phyloP scores from a whole-genome alignment of 1,140 invertebrate species.

The Platyscapa corneri region DNA sequence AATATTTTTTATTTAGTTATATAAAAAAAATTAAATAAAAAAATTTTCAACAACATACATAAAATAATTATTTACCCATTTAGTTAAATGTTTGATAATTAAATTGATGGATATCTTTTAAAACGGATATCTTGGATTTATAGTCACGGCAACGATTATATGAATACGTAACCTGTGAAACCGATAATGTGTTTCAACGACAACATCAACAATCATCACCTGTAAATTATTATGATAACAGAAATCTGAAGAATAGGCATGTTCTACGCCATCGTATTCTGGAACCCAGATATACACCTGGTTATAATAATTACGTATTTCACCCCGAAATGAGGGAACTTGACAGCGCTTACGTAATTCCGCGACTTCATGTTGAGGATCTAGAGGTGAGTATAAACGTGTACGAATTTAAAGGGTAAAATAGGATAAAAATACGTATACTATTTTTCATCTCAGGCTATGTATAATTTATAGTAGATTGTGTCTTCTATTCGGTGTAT shows the following conservation, averaged over 20 bases:
- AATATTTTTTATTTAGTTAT: too few species aligned
- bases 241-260: slow-evolving; percentile 53
- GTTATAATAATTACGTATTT: slow-evolving; percentile 68
- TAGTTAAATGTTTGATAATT: background rate
- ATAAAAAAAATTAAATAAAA: too few species aligned
- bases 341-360: slow-evolving; percentile 64
- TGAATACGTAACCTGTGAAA: slow-evolving; percentile 62
- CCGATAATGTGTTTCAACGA: slow-evolving; percentile 36
- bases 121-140: slow-evolving; percentile 50
- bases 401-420: background rate
- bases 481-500: too few species aligned
- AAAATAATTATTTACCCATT: background rate
- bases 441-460: too few species aligned
- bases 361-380: slow-evolving; percentile 64
- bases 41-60: too few species aligned
- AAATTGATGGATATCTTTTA: background rate
- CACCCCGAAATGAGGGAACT: slow-evolving; percentile 68
- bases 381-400: slow-evolving; percentile 59
- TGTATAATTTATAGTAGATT: too few species aligned
- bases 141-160: slow-evolving; percentile 61
- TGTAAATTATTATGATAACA: slow-evolving; percentile 66
- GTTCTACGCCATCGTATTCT: slow-evolving; percentile 12
- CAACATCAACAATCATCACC: slow-evolving; percentile 39
- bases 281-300: slow-evolving; percentile 55
- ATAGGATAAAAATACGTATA: background rate